Conservation (phyloP, 2,888 invertebrate species). For the Antitype chi region DNA sequence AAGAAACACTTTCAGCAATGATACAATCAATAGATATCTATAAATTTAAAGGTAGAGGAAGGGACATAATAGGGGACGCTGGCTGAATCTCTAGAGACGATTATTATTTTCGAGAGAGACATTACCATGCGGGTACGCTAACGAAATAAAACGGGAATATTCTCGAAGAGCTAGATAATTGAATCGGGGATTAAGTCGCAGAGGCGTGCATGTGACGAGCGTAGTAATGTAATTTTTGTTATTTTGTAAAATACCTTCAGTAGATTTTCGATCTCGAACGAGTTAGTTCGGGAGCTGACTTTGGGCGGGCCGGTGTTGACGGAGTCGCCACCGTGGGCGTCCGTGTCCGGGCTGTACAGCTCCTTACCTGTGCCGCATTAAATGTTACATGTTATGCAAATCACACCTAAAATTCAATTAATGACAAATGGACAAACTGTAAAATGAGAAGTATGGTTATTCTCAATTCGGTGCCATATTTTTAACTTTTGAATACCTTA, state of each 20-base stretch:
- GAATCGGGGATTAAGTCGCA: conserved; percentile 77
- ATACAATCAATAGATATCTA: conserved; percentile 68
- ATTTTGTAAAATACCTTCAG: conserved; percentile 91
- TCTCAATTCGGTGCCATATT: not conserved
- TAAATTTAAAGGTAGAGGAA: conserved; percentile 66
- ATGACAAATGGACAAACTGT: not conserved
- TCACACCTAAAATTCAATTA: not conserved
- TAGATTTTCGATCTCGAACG: conserved; percentile 98
- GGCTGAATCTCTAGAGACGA: conserved; percentile 74
- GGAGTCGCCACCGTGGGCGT: conserved; percentile 82
- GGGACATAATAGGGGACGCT: conserved; percentile 71
- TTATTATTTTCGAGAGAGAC: conserved; percentile 80
- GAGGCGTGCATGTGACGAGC: conserved; percentile 71
- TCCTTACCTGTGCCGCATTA: conserved; percentile 92
- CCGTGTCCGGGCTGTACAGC: conserved; percentile 92
- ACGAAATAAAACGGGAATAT: conserved; percentile 78
- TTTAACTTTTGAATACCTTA: not conserved
- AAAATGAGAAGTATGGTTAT: not conserved
- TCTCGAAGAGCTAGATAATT: conserved; percentile 77
- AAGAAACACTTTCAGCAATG: conserved; percentile 44
- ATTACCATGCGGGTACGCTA: conserved; percentile 79
- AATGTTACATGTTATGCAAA: conserved; percentile 20
- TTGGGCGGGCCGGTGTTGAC: conserved; percentile 88
- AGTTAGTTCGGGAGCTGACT: conserved; percentile 96
- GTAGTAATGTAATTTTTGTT: conserved; percentile 65